Evolutionary conservation across 2,797 vertebrate genomes (phyloP), one percentile per base, ranked within the genome.

Genomic region (Mionectes olivaceus): DNA sequence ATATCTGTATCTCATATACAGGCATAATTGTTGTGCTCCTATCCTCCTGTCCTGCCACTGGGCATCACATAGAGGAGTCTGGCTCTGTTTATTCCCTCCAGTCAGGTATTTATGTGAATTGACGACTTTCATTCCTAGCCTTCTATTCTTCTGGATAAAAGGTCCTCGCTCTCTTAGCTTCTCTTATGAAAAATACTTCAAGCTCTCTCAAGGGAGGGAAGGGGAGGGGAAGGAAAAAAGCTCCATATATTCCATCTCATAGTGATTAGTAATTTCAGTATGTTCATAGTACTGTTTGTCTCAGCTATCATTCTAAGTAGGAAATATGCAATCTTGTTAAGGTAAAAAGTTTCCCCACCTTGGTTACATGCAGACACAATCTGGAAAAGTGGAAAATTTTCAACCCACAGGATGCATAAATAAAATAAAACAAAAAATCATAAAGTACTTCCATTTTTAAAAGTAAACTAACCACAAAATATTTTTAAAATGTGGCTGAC

Each of bases 81-180:
- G 11, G 6, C 28, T 68, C 46, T 55, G 19, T 41, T 77, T 77
- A 19, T 49, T 76, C 22, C 18, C 4, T 74, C 7, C 19, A 33
- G 11, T 19, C 27, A 70, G 23, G 6, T 61, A 57, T 61, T 74
- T 57, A 65, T 11, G 4, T 21, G 65, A 24, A 37, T 10, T 18
- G 4, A 7, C 53, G 59, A 32, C 10, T 41, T 41, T 49, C 3
- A 3, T 6, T 3, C 15, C 33, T 44, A 43, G 4, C 6, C 23
- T 85, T 47, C 28, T 59, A 18, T 50, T 83, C 15, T 28, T 16
- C 23, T 53, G 5, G 9, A 61, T 50, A 53, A 65, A 65, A 67
- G 61, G 11, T 23, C 24, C 1, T 76, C 0, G 0, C 5, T 35
- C 59, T 46, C 44, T 41, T 11, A 81, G 33, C 10, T 39, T 28